Conservation (phyloP, 2,113 vertebrate species). For the Poeciliopsis turrubarensis region DNA sequence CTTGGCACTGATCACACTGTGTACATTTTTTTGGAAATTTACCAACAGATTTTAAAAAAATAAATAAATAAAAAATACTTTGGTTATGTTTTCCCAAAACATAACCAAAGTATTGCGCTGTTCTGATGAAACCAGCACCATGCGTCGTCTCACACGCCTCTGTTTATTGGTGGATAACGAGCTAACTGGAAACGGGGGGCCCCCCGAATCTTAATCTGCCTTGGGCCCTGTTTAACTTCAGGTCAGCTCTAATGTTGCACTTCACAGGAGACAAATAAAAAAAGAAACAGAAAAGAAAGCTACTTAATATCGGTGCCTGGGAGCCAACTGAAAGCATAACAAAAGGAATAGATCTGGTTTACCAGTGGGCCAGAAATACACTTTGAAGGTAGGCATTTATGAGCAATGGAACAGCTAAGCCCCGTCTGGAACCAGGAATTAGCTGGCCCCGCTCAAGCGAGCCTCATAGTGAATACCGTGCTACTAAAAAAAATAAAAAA, state of each 20-base stretch:
- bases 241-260: neutral
- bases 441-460: slow-evolving; percentile 51
- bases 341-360: slow-evolving; percentile 27
- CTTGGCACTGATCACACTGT: no score
- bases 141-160: no score
- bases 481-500: slow-evolving; percentile 35
- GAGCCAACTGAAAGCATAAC: slow-evolving; percentile 8
- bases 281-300: neutral
- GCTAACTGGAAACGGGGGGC: no score
- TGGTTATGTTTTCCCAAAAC: no score
- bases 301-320: slow-evolving; percentile 11
- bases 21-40: no score
- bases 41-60: no score
- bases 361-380: slow-evolving; percentile 40
- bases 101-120: no score
- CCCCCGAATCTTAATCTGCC: neutral
- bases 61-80: no score
- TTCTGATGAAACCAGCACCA: no score
- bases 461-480: slow-evolving; percentile 43
- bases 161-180: no score
- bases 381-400: slow-evolving; percentile 27
- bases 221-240: neutral
- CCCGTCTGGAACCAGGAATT: slow-evolving; percentile 54
- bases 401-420: slow-evolving; percentile 41
- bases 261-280: neutral